Percentiles rank a stretch among this genome's conserved stretches.
Evolutionary conservation across 2,888 invertebrate genomes (phyloP).

Genomic region (Agrilus mali): DNA sequence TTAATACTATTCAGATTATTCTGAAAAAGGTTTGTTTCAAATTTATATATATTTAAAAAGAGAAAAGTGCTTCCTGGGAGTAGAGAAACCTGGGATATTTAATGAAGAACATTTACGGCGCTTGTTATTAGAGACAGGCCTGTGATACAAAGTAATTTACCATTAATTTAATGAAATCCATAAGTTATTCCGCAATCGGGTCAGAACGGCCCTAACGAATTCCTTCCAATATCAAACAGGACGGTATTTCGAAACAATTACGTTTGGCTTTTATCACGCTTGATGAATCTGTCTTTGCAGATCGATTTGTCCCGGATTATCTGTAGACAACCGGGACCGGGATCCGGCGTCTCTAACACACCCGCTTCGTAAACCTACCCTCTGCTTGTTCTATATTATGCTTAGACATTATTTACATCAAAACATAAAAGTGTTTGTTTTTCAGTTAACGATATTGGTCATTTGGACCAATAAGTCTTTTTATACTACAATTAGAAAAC

Average conservation of each 20-base stretch:
- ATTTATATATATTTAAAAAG: too few relatives aligned
- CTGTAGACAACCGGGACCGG: slow-evolving; percentile 4
- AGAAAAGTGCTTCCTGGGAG: not conserved
- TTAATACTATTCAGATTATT: too few relatives aligned
- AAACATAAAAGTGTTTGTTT: too few relatives aligned
- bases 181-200: slow-evolving; percentile 17
- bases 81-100: not conserved
- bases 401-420: too few relatives aligned
- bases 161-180: slow-evolving; percentile 16
- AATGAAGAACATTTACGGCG: not conserved
- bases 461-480: too few relatives aligned
- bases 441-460: too few relatives aligned
- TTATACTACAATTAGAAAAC: too few relatives aligned
- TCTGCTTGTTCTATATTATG: too few relatives aligned
- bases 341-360: too few relatives aligned
- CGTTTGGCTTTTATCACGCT: slow-evolving; percentile 23
- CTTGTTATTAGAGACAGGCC: not conserved
- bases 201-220: slow-evolving; percentile 17
- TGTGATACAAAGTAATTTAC: slow-evolving; percentile 2
- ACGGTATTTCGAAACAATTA: slow-evolving; percentile 23
- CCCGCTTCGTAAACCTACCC: too few relatives aligned
- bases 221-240: slow-evolving; percentile 14
- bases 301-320: slow-evolving; percentile 24
- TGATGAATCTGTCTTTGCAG: slow-evolving; percentile 24
- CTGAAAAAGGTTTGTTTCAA: too few relatives aligned